Percentiles rank a stretch among this genome's conserved stretches.
These are phyloP conservation scores for Grus americana DNA, from an alignment of 2,113 vertebrate genomes.

Conservation along the genomic window DNA sequence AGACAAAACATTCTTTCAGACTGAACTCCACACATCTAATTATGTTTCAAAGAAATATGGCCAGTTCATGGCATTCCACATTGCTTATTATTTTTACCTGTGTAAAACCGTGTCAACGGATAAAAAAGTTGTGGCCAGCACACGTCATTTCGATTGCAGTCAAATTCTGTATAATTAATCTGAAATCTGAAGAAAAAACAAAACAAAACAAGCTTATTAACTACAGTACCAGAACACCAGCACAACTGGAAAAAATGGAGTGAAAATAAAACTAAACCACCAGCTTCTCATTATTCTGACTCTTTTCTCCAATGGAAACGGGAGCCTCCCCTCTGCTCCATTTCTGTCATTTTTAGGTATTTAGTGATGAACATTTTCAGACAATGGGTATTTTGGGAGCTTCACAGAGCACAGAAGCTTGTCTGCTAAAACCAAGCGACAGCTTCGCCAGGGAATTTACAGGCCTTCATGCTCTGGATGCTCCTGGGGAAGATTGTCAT, in stretches of 20 bases:
- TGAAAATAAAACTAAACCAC: neutral
- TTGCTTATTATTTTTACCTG: conserved; percentile 72
- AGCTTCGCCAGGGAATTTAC: neutral
- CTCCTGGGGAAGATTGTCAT: neutral
- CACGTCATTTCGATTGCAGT: conserved; percentile 89
- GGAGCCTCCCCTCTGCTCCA: neutral
- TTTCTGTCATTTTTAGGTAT: neutral
- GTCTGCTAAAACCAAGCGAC: neutral
- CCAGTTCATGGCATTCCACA: neutral
- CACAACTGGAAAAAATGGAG: neutral
- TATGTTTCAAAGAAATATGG: neutral
- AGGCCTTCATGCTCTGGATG: neutral
- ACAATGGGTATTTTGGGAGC: neutral
- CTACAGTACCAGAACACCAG: neutral
- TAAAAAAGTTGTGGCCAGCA: conserved; percentile 93
- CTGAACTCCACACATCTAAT: neutral
- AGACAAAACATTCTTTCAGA: neutral
- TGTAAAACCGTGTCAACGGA: conserved; percentile 87
- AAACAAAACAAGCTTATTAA: neutral
- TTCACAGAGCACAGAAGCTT: neutral
- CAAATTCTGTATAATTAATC: conserved; percentile 92
- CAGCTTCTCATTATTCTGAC: neutral
- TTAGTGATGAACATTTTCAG: neutral
- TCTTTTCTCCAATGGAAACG: neutral
- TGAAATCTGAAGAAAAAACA: conserved; percentile 78